phyloP scores from a whole-genome alignment of 2,888 invertebrate species.

The Nephrotoma flavescens region DNA sequence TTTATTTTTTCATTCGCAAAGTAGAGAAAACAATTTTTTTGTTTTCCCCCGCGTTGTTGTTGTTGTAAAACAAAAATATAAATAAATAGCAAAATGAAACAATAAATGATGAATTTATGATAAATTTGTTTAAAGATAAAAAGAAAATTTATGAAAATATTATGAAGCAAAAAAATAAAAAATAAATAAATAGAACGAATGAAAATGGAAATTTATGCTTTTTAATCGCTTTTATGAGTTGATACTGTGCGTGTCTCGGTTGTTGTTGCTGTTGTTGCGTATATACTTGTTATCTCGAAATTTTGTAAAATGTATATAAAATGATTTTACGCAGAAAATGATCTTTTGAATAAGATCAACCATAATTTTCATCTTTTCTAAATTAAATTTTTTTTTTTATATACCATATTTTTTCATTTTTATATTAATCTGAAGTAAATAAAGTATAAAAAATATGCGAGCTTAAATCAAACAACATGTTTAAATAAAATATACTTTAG shows the following conservation, averaged over 20 bases:
- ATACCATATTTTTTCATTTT: not conserved
- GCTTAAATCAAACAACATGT: not conserved
- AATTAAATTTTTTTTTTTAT: not conserved
- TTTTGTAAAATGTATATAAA: not conserved
- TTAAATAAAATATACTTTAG: not conserved
- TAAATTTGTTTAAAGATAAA: not conserved
- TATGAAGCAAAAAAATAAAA: not conserved
- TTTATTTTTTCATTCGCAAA: not conserved
- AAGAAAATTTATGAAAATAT: not conserved
- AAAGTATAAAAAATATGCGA: not conserved
- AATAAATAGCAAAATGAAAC: not conserved
- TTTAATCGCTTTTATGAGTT: not conserved
- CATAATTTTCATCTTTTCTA: not conserved
- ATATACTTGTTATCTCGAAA: not conserved
- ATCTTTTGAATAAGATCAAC: not conserved
- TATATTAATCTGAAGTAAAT: not conserved
- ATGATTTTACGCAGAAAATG: not conserved
- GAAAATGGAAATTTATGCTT: not conserved
- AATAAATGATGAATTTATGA: not conserved
- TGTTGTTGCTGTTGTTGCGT: not conserved
- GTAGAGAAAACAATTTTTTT: not conserved
- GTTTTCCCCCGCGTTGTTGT: not conserved
- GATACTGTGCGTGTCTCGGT: not conserved
- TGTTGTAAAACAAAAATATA: not conserved
- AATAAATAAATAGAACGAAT: not conserved